phyloP scores from a whole-genome alignment of 2,888 invertebrate genomes.

The Galerucella nymphaeae region DNA sequence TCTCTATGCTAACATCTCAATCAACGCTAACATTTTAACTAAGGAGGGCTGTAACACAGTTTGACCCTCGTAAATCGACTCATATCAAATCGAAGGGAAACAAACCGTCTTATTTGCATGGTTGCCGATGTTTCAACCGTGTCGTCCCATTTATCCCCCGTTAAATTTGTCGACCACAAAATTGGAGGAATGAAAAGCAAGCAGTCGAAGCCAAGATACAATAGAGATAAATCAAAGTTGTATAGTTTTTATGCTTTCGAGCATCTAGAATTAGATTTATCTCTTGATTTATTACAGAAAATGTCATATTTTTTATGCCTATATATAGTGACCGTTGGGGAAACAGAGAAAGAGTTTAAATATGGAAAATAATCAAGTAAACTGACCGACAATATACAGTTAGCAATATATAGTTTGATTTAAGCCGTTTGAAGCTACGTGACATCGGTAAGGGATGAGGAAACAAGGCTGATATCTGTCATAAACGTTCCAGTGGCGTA shows the following conservation, averaged over 20 bases:
- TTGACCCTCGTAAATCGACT: background rate
- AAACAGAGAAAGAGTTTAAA: too few species aligned
- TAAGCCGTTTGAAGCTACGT: too few species aligned
- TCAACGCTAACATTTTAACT: too few species aligned
- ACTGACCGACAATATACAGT: too few species aligned
- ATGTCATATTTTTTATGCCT: background rate
- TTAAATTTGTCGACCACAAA: slow-evolving; percentile 35
- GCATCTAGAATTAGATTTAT: slow-evolving; percentile 44
- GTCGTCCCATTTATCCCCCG: slow-evolving; percentile 38
- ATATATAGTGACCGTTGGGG: too few species aligned
- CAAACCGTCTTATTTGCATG: slow-evolving; percentile 14
- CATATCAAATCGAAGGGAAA: background rate
- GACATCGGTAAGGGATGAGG: too few species aligned
- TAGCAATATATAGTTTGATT: too few species aligned
- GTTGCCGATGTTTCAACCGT: slow-evolving; percentile 22
- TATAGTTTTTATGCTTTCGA: slow-evolving; percentile 41
- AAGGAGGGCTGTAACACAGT: too few species aligned
- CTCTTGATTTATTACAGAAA: slow-evolving; percentile 39
- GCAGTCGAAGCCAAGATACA: slow-evolving; percentile 40
- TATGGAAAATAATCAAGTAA: too few species aligned
- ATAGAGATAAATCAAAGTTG: slow-evolving; percentile 45
- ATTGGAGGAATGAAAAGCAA: background rate
- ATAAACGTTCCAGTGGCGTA: too few species aligned
- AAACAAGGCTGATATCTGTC: too few species aligned
- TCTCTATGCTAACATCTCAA: too few species aligned